Evolutionary conservation across 2,113 vertebrate genomes (phyloP).

Genomic region (Thinocorus orbignyianus): DNA sequence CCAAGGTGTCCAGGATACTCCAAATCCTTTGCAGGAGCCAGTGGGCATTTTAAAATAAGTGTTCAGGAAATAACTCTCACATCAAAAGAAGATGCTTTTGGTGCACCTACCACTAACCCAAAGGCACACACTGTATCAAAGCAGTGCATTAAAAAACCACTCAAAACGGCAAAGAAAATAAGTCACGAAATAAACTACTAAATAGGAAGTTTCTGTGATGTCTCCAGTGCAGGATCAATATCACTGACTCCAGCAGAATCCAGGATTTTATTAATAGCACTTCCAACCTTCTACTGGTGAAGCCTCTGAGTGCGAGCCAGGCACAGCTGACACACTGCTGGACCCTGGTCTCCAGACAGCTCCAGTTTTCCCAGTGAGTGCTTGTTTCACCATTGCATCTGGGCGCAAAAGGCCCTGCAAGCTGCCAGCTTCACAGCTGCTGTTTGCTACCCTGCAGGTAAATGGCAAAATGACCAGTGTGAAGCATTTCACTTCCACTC

Average conservation of each 20-base stretch:
- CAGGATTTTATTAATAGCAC: conserved; percentile 21
- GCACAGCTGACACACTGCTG: not conserved
- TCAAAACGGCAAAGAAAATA: not conserved
- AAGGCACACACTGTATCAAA: not conserved
- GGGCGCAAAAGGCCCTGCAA: not conserved
- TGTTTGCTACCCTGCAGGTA: not conserved
- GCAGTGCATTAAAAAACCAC: conserved; percentile 8
- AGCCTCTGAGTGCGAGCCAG: not conserved
- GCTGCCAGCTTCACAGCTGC: not conserved
- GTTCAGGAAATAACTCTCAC: not conserved
- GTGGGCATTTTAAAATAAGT: not conserved
- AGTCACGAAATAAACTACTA: not conserved
- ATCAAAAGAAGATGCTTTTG: not conserved
- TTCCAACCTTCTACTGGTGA: not conserved
- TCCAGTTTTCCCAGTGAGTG: not conserved
- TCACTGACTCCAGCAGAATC: not conserved
- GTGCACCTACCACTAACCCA: not conserved
- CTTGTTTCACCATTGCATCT: not conserved
- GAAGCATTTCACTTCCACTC: not conserved
- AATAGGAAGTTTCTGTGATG: conserved; percentile 22
- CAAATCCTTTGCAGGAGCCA: not conserved
- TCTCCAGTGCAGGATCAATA: conserved; percentile 33
- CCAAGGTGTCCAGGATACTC: not conserved
- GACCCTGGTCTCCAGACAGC: not conserved
- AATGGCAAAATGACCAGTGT: not conserved